phyloP scores from a whole-genome alignment of 2,797 vertebrate species.

The Macropodus opercularis region DNA sequence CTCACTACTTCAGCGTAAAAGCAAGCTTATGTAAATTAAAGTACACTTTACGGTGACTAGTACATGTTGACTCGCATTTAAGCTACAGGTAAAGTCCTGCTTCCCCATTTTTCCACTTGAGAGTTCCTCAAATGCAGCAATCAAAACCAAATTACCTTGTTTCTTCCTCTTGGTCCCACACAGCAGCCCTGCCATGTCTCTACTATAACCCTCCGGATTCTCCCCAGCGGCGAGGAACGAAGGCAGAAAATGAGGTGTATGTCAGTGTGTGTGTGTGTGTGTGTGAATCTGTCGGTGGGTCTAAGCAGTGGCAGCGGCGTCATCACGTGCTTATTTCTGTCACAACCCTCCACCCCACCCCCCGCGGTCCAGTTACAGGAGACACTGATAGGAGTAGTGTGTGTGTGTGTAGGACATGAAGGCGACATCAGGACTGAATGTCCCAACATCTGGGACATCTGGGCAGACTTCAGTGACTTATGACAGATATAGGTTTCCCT shows the following conservation, averaged over 20 bases:
- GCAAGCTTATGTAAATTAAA: too few species aligned
- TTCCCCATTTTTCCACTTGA: slow-evolving; percentile 52
- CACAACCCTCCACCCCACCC: slow-evolving; percentile 76
- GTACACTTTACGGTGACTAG: too few species aligned
- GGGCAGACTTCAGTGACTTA: slow-evolving; percentile 5
- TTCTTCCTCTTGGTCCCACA: slow-evolving; percentile 88
- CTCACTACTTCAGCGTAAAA: not conserved
- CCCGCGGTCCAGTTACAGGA: slow-evolving; percentile 78
- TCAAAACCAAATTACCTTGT: slow-evolving; percentile 77
- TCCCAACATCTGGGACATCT: slow-evolving; percentile 6
- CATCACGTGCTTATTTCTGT: slow-evolving; percentile 83
- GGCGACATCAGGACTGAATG: slow-evolving; percentile 17
- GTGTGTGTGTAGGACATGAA: slow-evolving; percentile 19
- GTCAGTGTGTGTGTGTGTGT: slow-evolving; percentile 17
- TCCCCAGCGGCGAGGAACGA: slow-evolving; percentile 20
- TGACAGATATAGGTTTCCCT: slow-evolving; percentile 41
- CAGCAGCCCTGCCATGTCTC: slow-evolving; percentile 86
- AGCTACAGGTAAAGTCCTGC: slow-evolving; percentile 30
- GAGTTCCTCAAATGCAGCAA: slow-evolving; percentile 51
- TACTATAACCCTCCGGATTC: slow-evolving; percentile 19
- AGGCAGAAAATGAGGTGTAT: slow-evolving; percentile 32
- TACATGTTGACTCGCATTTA: slow-evolving; percentile 7
- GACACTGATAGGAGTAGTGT: slow-evolving; percentile 23
- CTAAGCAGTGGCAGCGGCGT: slow-evolving; percentile 70
- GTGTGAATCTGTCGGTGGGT: slow-evolving; percentile 54